Conservation (phyloP, 1,140 invertebrate species). For the Drosophila biarmipes region DNA sequence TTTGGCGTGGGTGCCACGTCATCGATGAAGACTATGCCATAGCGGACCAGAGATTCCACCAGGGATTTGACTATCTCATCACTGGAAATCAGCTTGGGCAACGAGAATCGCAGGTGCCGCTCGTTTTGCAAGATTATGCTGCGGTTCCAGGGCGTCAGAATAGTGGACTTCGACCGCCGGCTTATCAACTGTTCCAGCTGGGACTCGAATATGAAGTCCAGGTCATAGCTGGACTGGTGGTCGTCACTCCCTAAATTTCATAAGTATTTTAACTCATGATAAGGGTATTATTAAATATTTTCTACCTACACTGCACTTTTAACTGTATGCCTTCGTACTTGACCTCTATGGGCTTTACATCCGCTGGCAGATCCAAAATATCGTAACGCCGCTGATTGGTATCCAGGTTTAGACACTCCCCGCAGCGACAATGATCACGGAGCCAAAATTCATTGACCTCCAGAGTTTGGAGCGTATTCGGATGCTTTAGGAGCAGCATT, state of each 20-base stretch:
- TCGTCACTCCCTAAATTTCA: conserved; percentile 67
- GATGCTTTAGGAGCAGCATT: conserved; percentile 51
- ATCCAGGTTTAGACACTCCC: conserved; percentile 63
- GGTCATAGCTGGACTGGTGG: conserved; percentile 67
- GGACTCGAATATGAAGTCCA: conserved; percentile 57
- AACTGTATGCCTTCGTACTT: conserved; percentile 23
- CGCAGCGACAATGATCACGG: conserved; percentile 78
- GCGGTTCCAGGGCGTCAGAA: conserved; percentile 65
- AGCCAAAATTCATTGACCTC: conserved; percentile 72
- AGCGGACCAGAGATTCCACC: conserved; percentile 63
- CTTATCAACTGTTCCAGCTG: conserved; percentile 63
- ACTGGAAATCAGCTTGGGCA: conserved; percentile 39
- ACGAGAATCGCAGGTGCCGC: conserved; percentile 50
- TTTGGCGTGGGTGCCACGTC: conserved; percentile 67
- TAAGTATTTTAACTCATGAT: not conserved
- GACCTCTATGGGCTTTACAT: conserved; percentile 35
- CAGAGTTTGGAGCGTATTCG: conserved; percentile 32
- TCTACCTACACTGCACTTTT: conserved; percentile 50
- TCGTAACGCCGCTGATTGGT: conserved; percentile 75
- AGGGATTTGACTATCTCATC: conserved; percentile 53
- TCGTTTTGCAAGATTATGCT: conserved; percentile 63
- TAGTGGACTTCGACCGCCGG: conserved; percentile 45
- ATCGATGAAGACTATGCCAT: conserved; percentile 79
- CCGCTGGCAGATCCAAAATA: conserved; percentile 66
- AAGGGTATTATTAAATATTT: not conserved